Percentiles rank a stretch among this genome's conserved stretches.
Evolutionary conservation across 2,797 vertebrate genomes (phyloP).

Genomic region (Enteromius treurensis): DNA sequence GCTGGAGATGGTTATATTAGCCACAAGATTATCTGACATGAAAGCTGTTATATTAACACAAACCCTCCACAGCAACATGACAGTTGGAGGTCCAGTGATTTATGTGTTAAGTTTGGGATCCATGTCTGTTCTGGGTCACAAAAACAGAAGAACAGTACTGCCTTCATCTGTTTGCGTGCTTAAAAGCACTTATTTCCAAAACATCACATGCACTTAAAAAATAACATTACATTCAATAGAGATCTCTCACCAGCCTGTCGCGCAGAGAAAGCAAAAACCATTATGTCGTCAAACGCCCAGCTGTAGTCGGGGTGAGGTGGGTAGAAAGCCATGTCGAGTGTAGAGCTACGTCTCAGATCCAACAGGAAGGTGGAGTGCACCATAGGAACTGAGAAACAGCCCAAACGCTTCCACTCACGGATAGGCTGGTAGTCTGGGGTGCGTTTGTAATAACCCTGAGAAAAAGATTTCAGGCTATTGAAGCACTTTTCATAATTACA

Average conservation of each 20-base stretch:
- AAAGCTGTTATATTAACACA: neutral
- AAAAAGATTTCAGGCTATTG: neutral
- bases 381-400: slow-evolving; percentile 94
- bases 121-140: slow-evolving; percentile 10
- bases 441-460: slow-evolving; percentile 93
- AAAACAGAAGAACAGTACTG: neutral
- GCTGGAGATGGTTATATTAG: slow-evolving; percentile 29
- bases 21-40: slow-evolving; percentile 26
- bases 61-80: slow-evolving; percentile 1
- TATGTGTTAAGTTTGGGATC: slow-evolving; percentile 16
- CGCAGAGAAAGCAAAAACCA: slow-evolving; percentile 96
- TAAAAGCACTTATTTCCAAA: neutral
- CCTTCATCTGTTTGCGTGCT: neutral
- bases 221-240: neutral
- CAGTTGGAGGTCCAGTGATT: slow-evolving; percentile 15
- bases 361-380: slow-evolving; percentile 94
- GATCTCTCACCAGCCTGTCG: slow-evolving; percentile 85
- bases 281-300: slow-evolving; percentile 98
- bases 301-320: slow-evolving; percentile 94
- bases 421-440: slow-evolving; percentile 94
- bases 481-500: neutral
- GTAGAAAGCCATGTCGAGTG: slow-evolving; percentile 84
- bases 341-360: slow-evolving; percentile 89
- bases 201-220: neutral
- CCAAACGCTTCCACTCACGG: slow-evolving; percentile 91